Evolutionary conservation across 2,888 invertebrate genomes (phyloP), one percentile per base, ranked within the genome.

Genomic region (Hoplodrina blanda): DNA sequence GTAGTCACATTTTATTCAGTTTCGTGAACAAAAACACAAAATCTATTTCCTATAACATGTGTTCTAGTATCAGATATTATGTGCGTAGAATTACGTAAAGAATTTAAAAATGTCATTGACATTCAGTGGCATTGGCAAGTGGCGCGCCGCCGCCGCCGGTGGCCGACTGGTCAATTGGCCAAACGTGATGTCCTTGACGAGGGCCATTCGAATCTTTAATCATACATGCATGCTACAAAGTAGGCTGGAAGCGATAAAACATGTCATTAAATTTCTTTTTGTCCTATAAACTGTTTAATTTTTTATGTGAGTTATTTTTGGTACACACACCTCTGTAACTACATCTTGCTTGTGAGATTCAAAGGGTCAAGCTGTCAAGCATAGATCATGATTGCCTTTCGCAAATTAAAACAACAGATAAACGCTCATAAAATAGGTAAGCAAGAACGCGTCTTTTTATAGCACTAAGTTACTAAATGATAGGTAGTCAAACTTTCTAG

Each of bases 101-200:
- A 79, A 85, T 84, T 82, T 81, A 74, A 85, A 78, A 81, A 83
- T 86, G 90, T 89, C 90, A 90, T 88, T 91, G 91, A 90, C 91
- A 90, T 90, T 89, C 85, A 85, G 79, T 84, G 79, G 78, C 87
- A 85, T 76, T 83, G 86, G 75, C 83, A 77, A 79, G 82, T 76
- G 76, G 76, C 70, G 76, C 81, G 78, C 60, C 83, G 78, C 71
- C 72, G 77, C 69, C 78, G 83, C 73, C 75, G 85, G 83, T 86
- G 89, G 86, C 87, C 87, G 85, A 85, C 84, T 87, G 87, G 85
- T 85, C 89, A 88, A 90, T 88, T 88, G 87, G 84, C 74, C 85
- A 81, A 87, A 87, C 85, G 84, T 84, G 85, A 82, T 88, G 90
- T 87, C 90, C 88, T 91, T 91, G 89, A 81, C 85, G 86, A 89